Base-by-base conservation (phyloP, 2,888 invertebrate genomes). In the Troides helena region DNA sequence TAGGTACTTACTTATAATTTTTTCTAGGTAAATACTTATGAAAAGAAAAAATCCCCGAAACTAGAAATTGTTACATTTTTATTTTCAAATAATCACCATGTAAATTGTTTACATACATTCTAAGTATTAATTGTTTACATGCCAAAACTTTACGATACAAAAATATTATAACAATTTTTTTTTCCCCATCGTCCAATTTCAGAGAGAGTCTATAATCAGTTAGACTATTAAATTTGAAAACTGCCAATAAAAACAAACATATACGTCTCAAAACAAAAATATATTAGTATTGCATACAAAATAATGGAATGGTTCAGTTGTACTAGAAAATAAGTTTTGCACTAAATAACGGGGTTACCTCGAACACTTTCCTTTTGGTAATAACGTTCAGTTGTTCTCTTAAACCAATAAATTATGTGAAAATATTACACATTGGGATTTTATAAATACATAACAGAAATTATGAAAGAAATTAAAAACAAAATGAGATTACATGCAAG, bases 91-190 rank as follows among this genome's bases (percentile, higher is more conserved):
- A 85, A 14, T 78, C 72, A 80, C 78, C 76, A 78, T 84, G 79
- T 79, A 81, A 82, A 80, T 82, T 84, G 85, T 83, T 80, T 75
- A 76, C 74, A 84, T 77, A 73, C 50, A 12, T 5, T 14, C 76
- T 85, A 85, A 79, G 87, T 10, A 39, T 39, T 39, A 39, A 87
- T 88, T 85, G 86, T 30, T 21, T 86, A 83, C 83, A 90, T 86
- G 88, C 83, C 82, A 84, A 87, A 86, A 87, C 86, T 89, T 88
- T 85, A 85, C 81, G 81, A 86, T 92, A 92, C 84, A 92, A 92
- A 92, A 92, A 92, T 92, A 90, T 78, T 81, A 84, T 81, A 78
- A 39, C 39, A 39, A 39, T 39, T 39, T 39, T 83, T 85, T 78
- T 80, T 80, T 62, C 62, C 60, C 21, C 66, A 67, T 63, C 17